Evolutionary conservation across 2,113 vertebrate species (phyloP).

Genomic region (Hemibagrus wyckioides): DNA sequence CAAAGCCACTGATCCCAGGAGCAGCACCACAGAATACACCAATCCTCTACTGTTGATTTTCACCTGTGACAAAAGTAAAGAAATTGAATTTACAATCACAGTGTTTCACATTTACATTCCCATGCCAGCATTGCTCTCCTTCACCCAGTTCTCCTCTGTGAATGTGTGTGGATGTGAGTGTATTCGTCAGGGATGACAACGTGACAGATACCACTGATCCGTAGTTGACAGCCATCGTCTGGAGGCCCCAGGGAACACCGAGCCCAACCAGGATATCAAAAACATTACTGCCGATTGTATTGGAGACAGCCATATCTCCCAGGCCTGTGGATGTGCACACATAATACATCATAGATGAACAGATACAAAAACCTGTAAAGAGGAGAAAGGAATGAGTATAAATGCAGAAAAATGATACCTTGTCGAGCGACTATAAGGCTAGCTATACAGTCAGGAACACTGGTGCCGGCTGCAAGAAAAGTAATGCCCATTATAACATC

Average conservation of each 20-base stretch:
- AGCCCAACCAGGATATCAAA: constrained; percentile 89
- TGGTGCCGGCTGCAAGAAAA: constrained; percentile 88
- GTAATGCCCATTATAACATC: constrained; percentile 93
- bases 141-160: neutral
- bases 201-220: constrained; percentile 76
- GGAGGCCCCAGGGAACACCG: constrained; percentile 84
- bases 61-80: constrained; percentile 67
- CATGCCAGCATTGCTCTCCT: neutral
- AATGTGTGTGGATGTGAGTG: neutral
- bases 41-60: constrained; percentile 86
- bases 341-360: constrained; percentile 7
- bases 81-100: neutral
- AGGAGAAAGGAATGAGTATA: neutral
- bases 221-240: constrained; percentile 80
- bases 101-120: neutral
- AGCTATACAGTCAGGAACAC: constrained; percentile 90
- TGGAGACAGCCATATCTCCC: constrained; percentile 89
- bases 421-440: constrained; percentile 88
- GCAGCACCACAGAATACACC: constrained; percentile 83
- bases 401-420: constrained; percentile 67
- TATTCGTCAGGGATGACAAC: constrained; percentile 21
- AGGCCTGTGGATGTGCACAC: constrained; percentile 69
- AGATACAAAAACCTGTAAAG: neutral
- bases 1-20: constrained; percentile 84
- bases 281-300: constrained; percentile 86